Evolutionary conservation across 2,888 invertebrate genomes (phyloP).

Genomic region (Xylocampa areola): DNA sequence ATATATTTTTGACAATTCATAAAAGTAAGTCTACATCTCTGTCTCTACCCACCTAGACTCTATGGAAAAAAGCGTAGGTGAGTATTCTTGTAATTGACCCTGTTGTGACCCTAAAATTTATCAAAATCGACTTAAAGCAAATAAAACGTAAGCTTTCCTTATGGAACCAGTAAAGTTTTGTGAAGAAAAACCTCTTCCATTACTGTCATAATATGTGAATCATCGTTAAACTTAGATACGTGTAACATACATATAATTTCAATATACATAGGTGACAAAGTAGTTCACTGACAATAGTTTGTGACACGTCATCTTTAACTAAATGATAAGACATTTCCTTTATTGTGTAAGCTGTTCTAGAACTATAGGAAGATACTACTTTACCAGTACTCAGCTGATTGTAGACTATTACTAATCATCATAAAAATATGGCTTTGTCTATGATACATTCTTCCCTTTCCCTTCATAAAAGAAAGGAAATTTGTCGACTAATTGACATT

Average conservation of each 20-base stretch:
- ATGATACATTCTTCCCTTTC: too few species aligned
- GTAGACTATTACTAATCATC: too few species aligned
- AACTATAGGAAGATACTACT: slow-evolving; percentile 44
- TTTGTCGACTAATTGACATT: too few species aligned
- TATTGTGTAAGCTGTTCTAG: slow-evolving; percentile 25
- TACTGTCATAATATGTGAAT: slow-evolving; percentile 23
- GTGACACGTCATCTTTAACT: slow-evolving; percentile 40
- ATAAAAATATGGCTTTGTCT: neutral
- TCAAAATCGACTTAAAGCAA: slow-evolving; percentile 30
- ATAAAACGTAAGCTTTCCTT: slow-evolving; percentile 36
- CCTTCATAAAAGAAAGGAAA: too few species aligned
- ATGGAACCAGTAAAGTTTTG: neutral
- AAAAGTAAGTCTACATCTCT: slow-evolving; percentile 11
- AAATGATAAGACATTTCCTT: slow-evolving; percentile 52
- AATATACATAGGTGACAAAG: slow-evolving; percentile 19
- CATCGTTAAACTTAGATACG: slow-evolving; percentile 5
- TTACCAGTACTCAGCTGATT: too few species aligned
- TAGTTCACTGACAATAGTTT: slow-evolving; percentile 24
- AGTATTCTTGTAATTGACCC: slow-evolving; percentile 20
- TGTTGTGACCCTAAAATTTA: slow-evolving; percentile 21
- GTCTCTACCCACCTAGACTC: slow-evolving; percentile 2
- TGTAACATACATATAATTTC: slow-evolving; percentile 3
- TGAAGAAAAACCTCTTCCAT: slow-evolving; percentile 18
- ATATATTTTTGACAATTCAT: neutral
- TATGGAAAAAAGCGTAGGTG: slow-evolving; percentile 28